phyloP scores from a whole-genome alignment of 2,888 invertebrate species.

The Hipparchia semele region DNA sequence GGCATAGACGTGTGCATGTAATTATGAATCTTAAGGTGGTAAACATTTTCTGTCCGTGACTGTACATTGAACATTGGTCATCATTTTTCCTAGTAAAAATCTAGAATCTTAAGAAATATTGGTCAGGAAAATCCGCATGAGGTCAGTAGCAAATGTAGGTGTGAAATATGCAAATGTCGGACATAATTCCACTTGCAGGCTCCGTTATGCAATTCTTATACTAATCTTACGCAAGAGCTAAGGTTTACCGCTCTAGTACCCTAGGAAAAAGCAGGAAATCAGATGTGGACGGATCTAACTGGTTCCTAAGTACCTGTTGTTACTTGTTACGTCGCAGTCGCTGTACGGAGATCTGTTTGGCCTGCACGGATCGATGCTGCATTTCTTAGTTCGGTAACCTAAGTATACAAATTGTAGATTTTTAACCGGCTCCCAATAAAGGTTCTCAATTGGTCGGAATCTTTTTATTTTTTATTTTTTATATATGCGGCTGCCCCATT shows the following conservation, averaged over 20 bases:
- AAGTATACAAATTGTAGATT: too few relatives aligned
- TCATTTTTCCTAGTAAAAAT: neutral
- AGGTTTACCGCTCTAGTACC: constrained; percentile 40
- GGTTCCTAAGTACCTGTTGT: constrained; percentile 18
- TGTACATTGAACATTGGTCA: neutral
- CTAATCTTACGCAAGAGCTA: constrained; percentile 25
- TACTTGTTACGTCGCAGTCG: neutral
- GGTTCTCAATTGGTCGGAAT: too few relatives aligned
- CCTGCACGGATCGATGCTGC: neutral
- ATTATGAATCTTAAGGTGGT: too few relatives aligned
- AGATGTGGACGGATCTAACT: constrained; percentile 18
- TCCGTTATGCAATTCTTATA: constrained; percentile 20
- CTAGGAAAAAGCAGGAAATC: constrained; percentile 42
- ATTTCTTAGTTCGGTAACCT: neutral
- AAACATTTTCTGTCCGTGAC: too few relatives aligned
- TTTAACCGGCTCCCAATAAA: too few relatives aligned
- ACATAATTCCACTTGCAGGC: constrained; percentile 2
- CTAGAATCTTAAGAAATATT: neutral
- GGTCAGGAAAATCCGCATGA: neutral
- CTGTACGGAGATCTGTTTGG: constrained; percentile 9
- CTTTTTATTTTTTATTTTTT: too few relatives aligned
- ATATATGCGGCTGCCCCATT: too few relatives aligned
- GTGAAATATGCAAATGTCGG: constrained; percentile 2
- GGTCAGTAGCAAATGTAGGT: neutral
- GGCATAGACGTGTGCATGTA: too few relatives aligned